Evolutionary conservation across 2,888 invertebrate species (phyloP), one percentile per base, ranked within the genome.

Genomic region (Ornithoptera priamus): DNA sequence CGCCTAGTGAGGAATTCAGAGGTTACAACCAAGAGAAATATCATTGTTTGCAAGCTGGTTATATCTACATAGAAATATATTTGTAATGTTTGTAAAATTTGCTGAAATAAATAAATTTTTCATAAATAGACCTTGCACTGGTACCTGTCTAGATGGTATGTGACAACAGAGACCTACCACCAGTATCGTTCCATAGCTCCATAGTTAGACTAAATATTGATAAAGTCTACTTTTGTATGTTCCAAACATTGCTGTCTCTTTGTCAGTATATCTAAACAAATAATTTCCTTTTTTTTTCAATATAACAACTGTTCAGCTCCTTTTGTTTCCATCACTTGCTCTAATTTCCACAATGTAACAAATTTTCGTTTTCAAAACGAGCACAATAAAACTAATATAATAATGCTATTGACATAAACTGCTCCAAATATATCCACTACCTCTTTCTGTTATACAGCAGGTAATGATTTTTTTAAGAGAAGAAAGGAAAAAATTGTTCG

Each of bases 361-460:
- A 61, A 39, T 39, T 17, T 50, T 62, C 42, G 20, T 10, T 22
- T 20, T 46, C 15, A 20, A 62, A 50, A 15, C 4, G 22, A 18
- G 24, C 42, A 59, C 50, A 57, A 69, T 42, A 69, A 64, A 56
- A 53, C 53, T 1, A 24, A 18, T 18, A 57, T 30, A 67, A 66
- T 36, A 50, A 61, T 67, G 65, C 62, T 69, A 67, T 66, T 62
- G 64, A 71, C 63, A 63, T 24, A 72, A 69, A 74, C 78, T 82
- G 81, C 81, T 82, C 83, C 71, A 81, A 78, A 82, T 80, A 81
- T 85, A 81, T 80, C 80, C 80, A 84, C 73, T 76, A 83, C 80
- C 82, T 84, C 82, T 83, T 84, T 81, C 75, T 72, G 75, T 71
- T 58, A 65, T 61, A 62, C 64, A 56, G 65, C 79, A 81, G 79